These are phyloP conservation scores for Dicyrtomina minuta DNA, from an alignment of 2,888 invertebrate species.

Conservation along the genomic window DNA sequence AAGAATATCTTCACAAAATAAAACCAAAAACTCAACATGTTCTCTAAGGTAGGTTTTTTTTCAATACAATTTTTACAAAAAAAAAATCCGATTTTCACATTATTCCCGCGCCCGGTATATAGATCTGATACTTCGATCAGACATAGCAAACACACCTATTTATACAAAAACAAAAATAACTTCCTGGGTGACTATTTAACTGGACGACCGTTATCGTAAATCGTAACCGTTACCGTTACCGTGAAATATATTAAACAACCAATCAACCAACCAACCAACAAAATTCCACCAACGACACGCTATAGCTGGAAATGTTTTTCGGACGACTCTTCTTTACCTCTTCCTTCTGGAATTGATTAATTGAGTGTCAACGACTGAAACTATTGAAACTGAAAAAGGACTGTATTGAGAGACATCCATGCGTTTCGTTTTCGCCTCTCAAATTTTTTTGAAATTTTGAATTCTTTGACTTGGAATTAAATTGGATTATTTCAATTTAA, in stretches of 20 bases:
- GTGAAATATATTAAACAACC: not conserved
- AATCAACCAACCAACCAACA: not conserved
- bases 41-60: conserved; percentile 27
- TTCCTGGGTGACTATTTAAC: not conserved
- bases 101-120: not conserved
- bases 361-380: too few relatives aligned
- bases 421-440: too few relatives aligned
- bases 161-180: not conserved
- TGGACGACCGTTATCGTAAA: not conserved
- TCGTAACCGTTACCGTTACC: not conserved
- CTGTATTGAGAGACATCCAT: too few relatives aligned
- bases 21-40: conserved; percentile 31
- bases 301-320: too few relatives aligned
- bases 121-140: not conserved
- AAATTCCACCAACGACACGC: too few relatives aligned
- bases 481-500: not conserved
- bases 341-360: too few relatives aligned
- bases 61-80: not conserved
- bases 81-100: not conserved
- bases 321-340: too few relatives aligned
- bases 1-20: conserved; percentile 8
- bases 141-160: not conserved
- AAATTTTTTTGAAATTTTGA: not conserved
- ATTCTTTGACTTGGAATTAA: not conserved
- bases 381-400: too few relatives aligned